Base-by-base conservation (phyloP, 2,797 vertebrate genomes). In the Tiaroga cobitis region DNA sequence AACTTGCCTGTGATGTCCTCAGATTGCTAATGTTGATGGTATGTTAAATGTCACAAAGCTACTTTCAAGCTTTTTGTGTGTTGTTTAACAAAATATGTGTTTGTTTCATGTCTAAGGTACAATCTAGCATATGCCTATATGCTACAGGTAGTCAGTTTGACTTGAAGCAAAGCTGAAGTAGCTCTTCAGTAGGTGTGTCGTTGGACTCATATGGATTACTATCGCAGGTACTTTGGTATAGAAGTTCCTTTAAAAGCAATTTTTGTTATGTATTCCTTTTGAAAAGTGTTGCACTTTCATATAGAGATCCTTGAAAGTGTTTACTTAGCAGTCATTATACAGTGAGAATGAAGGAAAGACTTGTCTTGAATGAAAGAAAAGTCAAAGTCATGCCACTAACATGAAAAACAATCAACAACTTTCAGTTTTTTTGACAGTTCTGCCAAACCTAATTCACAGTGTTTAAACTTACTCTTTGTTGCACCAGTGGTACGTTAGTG, bases 201-300 rank as follows among this genome's bases (percentile, higher is more conserved):
- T 26, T 54, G 43, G 56, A 43, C 13, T 61, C 41, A 68, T 54
- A 37, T 87, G 68, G 56, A 78, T 80, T 37, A 24, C 34, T 69
- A 59, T 24, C 21, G 21, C 59, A 84, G 59, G 69, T 85, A 75
- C 72, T 72, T 59, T 78, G 46, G 63, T n/a, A 72, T 73, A 43
- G 29, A 65, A 32, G 63, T 65, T 65, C 63, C 37, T 79, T 68
- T 67, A 10, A 49, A 63, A 75, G 24, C 56, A 21, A 43, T 34
- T 51, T 68, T 68, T 76, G 18, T 78, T 49, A 84, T 67, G 75
- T 37, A 54, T 84, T 86, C 18, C 51, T 86, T 63, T 69, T 82
- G n/a, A 51, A 46, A 84, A 69, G n/a, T 59, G 21, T 69, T 85
- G 82, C 43, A 83, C 85, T 85, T 75, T 89, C 49, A 39, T 85